Conservation (phyloP, 2,797 vertebrate species). For the Sebastes iracundus region DNA sequence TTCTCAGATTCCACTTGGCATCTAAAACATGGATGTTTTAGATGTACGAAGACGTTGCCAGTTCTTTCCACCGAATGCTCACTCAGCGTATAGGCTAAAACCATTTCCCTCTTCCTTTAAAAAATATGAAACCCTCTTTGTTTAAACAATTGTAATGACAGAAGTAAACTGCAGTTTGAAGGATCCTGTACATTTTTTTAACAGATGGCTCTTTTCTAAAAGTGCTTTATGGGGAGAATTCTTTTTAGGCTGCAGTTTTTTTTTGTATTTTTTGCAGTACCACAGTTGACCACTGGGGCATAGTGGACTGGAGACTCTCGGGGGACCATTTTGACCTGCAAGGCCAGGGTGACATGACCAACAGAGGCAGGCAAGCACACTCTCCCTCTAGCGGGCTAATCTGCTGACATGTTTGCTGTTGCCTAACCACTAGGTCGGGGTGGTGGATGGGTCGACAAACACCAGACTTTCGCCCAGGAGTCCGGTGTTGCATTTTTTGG, state of each 20-base stretch:
- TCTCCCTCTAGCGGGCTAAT: not conserved
- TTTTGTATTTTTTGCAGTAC: not conserved
- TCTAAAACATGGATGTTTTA: not conserved
- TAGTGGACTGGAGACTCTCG: not conserved
- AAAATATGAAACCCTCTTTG: not conserved
- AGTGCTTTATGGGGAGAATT: not conserved
- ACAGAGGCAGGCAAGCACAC: not conserved
- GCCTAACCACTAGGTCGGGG: not conserved
- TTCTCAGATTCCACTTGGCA: not conserved
- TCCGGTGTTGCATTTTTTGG: too few relatives aligned
- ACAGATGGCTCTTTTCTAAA: not conserved
- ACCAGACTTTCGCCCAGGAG: too few relatives aligned
- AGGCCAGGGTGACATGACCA: not conserved
- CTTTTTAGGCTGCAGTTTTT: not conserved
- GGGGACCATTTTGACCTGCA: not conserved
- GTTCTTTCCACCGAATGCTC: not conserved
- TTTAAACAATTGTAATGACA: not conserved
- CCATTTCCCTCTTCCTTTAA: not conserved
- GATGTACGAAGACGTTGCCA: not conserved
- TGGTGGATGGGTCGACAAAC: too few relatives aligned
- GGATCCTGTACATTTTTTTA: not conserved
- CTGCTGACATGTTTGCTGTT: not conserved
- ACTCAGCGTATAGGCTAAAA: not conserved
- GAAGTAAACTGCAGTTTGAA: not conserved
- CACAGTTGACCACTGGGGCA: not conserved